These are phyloP conservation scores for Chunga burmeisteri DNA, from an alignment of 2,113 vertebrate genomes.

Conservation along the genomic window DNA sequence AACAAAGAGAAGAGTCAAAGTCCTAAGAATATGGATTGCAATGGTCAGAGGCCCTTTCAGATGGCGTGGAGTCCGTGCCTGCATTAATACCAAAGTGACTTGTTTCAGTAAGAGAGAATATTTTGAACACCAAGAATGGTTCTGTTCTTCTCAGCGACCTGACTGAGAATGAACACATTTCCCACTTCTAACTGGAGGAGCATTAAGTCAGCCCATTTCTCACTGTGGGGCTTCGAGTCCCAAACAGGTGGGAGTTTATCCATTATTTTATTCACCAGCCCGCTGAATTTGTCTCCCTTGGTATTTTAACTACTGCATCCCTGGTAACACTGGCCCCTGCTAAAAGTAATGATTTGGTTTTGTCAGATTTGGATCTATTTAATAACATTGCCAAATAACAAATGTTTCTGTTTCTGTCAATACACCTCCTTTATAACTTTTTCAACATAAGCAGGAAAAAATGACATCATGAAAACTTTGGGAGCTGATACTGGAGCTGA, in stretches of 20 bases:
- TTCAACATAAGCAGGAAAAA: not conserved
- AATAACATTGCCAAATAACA: not conserved
- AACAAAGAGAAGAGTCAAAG: not conserved
- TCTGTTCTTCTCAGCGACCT: not conserved
- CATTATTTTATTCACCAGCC: not conserved
- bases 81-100: not conserved
- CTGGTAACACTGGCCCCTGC: not conserved
- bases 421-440: not conserved
- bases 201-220: not conserved
- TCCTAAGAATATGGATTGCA: not conserved
- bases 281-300: not conserved
- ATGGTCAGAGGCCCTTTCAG: not conserved
- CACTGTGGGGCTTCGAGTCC: not conserved
- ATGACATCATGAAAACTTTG: not conserved
- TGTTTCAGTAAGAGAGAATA: not conserved
- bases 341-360: not conserved
- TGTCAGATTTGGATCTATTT: not conserved
- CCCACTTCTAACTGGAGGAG: not conserved
- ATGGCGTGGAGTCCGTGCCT: not conserved
- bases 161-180: not conserved
- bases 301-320: not conserved
- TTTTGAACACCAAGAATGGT: not conserved
- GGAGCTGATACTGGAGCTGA: not conserved
- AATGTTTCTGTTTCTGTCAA: not conserved
- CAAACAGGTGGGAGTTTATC: not conserved